Evolutionary conservation across 2,797 vertebrate species (phyloP).

Genomic region (Brotula barbata): DNA sequence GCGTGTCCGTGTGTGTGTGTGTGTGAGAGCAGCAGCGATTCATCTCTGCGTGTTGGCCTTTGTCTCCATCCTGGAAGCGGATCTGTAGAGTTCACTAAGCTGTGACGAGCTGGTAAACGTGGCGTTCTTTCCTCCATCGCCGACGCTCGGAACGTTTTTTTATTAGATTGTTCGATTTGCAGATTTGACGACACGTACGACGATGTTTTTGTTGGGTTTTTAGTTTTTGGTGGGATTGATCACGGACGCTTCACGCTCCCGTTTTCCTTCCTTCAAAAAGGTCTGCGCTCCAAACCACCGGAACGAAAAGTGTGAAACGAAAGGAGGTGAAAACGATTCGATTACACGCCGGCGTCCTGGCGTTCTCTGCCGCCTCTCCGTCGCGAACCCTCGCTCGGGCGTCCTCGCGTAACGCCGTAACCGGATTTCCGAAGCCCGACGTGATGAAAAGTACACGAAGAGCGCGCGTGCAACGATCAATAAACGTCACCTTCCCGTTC

Average conservation of each 20-base stretch:
- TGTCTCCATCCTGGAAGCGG: constrained; percentile 43
- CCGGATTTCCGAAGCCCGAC: too few relatives aligned
- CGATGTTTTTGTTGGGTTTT: constrained; percentile 9
- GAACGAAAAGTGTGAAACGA: constrained; percentile 8
- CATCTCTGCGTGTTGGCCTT: constrained; percentile 64
- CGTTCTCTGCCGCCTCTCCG: too few relatives aligned
- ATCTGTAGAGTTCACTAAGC: constrained; percentile 31
- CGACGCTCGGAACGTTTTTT: too few relatives aligned
- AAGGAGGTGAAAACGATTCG: neutral
- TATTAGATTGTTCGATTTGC: too few relatives aligned
- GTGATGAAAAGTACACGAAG: too few relatives aligned
- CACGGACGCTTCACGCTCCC: constrained; percentile 33
- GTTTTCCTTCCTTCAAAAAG: constrained; percentile 9
- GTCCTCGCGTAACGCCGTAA: too few relatives aligned
- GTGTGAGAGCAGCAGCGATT: constrained; percentile 50
- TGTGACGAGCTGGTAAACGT: constrained; percentile 20
- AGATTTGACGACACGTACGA: constrained; percentile 13
- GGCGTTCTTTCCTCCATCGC: neutral
- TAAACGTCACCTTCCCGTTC: neutral
- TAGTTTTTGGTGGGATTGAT: constrained; percentile 44
- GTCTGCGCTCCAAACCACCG: constrained; percentile 8
- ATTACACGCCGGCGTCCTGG: constrained; percentile 23
- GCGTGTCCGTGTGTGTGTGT: constrained; percentile 41
- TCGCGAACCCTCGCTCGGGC: too few relatives aligned
- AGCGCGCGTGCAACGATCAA: too few relatives aligned